Evolutionary conservation across 2,888 invertebrate genomes (phyloP).

Genomic region (Caenorhabditis plicata): DNA sequence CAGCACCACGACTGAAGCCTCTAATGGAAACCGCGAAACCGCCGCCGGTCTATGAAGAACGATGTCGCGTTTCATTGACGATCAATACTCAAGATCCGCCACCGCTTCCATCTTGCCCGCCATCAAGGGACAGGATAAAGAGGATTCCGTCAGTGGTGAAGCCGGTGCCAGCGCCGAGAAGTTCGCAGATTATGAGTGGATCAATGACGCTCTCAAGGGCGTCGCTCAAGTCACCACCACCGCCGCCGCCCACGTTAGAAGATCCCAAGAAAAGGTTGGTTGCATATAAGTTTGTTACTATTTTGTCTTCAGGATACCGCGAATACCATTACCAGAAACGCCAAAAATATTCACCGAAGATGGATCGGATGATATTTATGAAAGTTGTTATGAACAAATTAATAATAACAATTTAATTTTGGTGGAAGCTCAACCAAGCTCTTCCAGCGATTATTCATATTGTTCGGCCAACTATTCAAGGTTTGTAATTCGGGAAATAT

Average conservation of each 20-base stretch:
- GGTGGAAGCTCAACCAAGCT: no score
- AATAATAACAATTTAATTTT: no score
- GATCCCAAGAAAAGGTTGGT: background rate
- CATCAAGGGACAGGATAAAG: constrained; percentile 20
- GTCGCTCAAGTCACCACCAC: constrained; percentile 18
- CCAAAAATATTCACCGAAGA: no score
- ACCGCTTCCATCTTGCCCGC: constrained; percentile 19
- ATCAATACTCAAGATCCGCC: constrained; percentile 17
- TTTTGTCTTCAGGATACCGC: constrained; percentile 25
- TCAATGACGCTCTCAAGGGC: constrained; percentile 8
- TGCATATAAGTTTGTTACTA: no score
- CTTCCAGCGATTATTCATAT: no score
- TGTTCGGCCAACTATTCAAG: no score
- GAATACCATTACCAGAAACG: constrained; percentile 25
- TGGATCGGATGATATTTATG: constrained; percentile 14
- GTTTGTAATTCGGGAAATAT: no score
- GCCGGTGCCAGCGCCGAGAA: constrained; percentile 21
- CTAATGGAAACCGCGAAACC: constrained; percentile 8
- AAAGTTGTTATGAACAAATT: constrained; percentile 37
- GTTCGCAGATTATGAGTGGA: background rate
- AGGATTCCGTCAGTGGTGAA: constrained; percentile 21
- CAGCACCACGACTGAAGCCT: constrained; percentile 15
- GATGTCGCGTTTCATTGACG: constrained; percentile 23
- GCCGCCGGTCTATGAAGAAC: constrained; percentile 21
- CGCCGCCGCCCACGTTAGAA: constrained; percentile 6